Base-by-base conservation (phyloP, 2,113 vertebrate genomes). In the Oryzias celebensis region DNA sequence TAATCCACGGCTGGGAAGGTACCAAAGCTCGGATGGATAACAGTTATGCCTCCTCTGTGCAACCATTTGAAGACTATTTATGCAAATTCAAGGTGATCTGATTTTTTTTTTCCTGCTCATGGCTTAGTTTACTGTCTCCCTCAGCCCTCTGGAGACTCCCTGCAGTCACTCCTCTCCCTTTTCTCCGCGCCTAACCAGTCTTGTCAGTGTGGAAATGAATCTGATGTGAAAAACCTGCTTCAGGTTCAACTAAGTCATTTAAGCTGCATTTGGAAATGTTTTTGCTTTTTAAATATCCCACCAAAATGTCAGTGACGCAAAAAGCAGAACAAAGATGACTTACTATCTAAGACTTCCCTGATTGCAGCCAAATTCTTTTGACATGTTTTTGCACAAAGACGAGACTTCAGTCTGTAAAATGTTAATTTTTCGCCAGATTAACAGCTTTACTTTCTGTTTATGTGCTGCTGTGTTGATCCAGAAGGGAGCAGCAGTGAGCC, bases 61-160 rank as follows among this genome's bases (percentile, higher is more conserved):
- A 75, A 78, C 83, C 83, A 71, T 88, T 85, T 87, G 84, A 88
- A 88, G 85, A 60, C 82, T 88, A 74, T 88, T 88, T 90, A 91
- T 92, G 90, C 87, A 89, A 91, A 91, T 91, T 88, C 85, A 90
- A 90, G 88, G 88, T 90, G 86, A 92, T 91, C 83, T 85, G 87
- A 81, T 87, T 90, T 87, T 86, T 86, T 87, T 90, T 87, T 86
- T 36, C 10, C 31, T 36, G 85, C 79, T 83, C 64, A 58, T 78
- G 87, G 80, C 82, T 85, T 86, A 83, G 73, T 89, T 85, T 80
- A 88, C 75, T 26, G 65, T 84, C 79, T 85, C 53, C 69, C 57
- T 73, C 73, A 14, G 52, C 67, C 82, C 89, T 75, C 79, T 41
- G 56, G 86, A 83, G 90, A 87, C 61, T 82, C 68, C 50, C 64